Evolutionary conservation across 2,797 vertebrate genomes (phyloP).

Genomic region (Poecilia gillii): DNA sequence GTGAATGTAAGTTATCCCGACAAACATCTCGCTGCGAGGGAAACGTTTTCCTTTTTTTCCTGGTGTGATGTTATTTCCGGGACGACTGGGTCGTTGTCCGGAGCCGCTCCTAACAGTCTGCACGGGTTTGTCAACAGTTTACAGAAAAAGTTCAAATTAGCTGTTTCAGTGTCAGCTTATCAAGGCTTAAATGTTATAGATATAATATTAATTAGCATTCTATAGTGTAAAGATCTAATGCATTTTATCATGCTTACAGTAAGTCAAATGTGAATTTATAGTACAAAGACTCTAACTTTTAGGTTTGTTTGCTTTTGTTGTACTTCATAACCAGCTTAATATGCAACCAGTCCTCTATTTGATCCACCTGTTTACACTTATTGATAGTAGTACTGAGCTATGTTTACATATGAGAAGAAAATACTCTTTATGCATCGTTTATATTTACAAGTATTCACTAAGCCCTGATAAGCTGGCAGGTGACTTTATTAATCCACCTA

Average conservation of each 20-base stretch:
- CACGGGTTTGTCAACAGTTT: conserved; percentile 71
- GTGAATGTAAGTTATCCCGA: conserved; percentile 15
- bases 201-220: conserved; percentile 61
- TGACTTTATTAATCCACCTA: conserved; percentile 62
- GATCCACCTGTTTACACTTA: conserved; percentile 59
- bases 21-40: neutral
- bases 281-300: conserved; percentile 40
- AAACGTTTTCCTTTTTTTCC: neutral
- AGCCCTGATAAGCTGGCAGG: conserved; percentile 76
- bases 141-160: conserved; percentile 52
- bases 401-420: conserved; percentile 61
- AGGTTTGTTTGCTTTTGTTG: conserved; percentile 52
- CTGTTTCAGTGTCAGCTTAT: conserved; percentile 69
- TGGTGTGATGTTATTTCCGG: conserved; percentile 42
- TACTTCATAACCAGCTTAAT: conserved; percentile 70
- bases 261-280: conserved; percentile 63
- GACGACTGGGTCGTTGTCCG: conserved; percentile 30
- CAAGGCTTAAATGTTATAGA: conserved; percentile 63
- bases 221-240: conserved; percentile 63
- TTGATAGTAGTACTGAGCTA: conserved; percentile 52
- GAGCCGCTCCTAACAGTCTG: conserved; percentile 43
- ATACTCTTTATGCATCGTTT: conserved; percentile 57
- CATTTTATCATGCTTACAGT: conserved; percentile 55
- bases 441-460: conserved; percentile 56
- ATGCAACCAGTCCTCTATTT: conserved; percentile 72